Percentiles rank a stretch among this genome's conserved stretches.
These are phyloP conservation scores for Agrotis segetum DNA, from an alignment of 2,888 invertebrate genomes.

Conservation along the genomic window DNA sequence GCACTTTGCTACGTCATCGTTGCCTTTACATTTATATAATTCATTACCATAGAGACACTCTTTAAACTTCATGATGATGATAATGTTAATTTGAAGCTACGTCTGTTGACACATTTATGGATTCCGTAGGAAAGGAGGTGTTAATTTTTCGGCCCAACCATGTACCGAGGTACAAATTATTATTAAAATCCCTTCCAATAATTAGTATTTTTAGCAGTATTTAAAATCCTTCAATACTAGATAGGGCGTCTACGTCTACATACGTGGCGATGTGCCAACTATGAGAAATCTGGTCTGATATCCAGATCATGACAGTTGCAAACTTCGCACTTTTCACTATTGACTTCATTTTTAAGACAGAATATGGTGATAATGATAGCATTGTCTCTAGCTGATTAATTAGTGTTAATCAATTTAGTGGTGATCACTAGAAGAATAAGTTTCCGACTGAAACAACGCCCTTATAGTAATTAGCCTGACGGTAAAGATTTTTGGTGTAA, in stretches of 20 bases:
- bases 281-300: slow-evolving; percentile 49
- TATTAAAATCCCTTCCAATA: no score
- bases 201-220: no score
- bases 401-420: not conserved
- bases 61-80: slow-evolving; percentile 37
- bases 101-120: slow-evolving; percentile 56
- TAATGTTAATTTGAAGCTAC: slow-evolving; percentile 42
- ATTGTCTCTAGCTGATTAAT: not conserved
- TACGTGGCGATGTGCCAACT: slow-evolving; percentile 59
- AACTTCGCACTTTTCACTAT: slow-evolving; percentile 9
- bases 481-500: not conserved
- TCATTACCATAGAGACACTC: slow-evolving; percentile 27
- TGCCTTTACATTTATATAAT: slow-evolving; percentile 37
- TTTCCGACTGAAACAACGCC: not conserved
- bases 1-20: slow-evolving; percentile 21
- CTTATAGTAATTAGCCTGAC: no score
- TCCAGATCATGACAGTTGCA: slow-evolving; percentile 37
- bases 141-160: no score
- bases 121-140: slow-evolving; percentile 41
- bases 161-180: no score
- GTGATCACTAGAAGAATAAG: no score
- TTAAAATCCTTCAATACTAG: no score
- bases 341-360: slow-evolving; percentile 11
- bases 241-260: slow-evolving; percentile 38
- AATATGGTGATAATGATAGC: not conserved